Percentiles rank a stretch among this genome's conserved stretches.
phyloP scores from a whole-genome alignment of 2,113 vertebrate species.

The Perccottus glenii region DNA sequence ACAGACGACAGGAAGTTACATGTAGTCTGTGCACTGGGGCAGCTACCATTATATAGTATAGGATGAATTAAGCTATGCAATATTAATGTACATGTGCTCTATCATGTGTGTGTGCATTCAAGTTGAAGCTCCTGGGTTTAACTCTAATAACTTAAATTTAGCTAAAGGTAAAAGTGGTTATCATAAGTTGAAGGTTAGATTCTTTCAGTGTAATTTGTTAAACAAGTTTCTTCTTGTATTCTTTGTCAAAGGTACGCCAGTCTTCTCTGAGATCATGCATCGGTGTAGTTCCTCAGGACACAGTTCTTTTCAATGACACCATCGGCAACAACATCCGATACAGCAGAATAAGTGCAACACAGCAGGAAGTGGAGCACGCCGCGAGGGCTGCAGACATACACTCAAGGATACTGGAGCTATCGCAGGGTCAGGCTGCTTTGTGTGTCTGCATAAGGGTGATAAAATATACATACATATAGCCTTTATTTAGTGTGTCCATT shows the following conservation, averaged over 20 bases:
- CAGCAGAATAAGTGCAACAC: slow-evolving; percentile 80
- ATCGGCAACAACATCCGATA: slow-evolving; percentile 91
- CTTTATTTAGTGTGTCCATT: neutral
- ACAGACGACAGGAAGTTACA: neutral
- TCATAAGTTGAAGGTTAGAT: no score
- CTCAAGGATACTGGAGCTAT: slow-evolving; percentile 82
- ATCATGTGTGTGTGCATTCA: slow-evolving; percentile 6
- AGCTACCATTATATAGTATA: slow-evolving; percentile 67
- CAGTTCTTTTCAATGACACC: slow-evolving; percentile 89
- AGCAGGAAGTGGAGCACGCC: slow-evolving; percentile 85
- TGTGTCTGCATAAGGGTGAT: neutral
- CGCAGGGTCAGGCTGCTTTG: slow-evolving; percentile 79
- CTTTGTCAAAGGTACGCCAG: slow-evolving; percentile 83
- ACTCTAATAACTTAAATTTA: no score
- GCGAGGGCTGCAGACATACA: slow-evolving; percentile 89
- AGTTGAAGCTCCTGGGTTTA: no score
- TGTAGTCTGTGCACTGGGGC: slow-evolving; percentile 47
- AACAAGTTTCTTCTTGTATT: neutral
- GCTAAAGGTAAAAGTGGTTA: no score
- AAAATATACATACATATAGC: no score
- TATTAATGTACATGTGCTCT: slow-evolving; percentile 50
- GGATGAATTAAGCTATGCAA: slow-evolving; percentile 52
- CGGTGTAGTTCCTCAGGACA: slow-evolving; percentile 92
- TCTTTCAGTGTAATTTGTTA: no score
- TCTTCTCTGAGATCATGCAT: slow-evolving; percentile 84